phyloP scores from a whole-genome alignment of 92 coral and sea anemone genomes.

The Epizoanthus fatuus region DNA sequence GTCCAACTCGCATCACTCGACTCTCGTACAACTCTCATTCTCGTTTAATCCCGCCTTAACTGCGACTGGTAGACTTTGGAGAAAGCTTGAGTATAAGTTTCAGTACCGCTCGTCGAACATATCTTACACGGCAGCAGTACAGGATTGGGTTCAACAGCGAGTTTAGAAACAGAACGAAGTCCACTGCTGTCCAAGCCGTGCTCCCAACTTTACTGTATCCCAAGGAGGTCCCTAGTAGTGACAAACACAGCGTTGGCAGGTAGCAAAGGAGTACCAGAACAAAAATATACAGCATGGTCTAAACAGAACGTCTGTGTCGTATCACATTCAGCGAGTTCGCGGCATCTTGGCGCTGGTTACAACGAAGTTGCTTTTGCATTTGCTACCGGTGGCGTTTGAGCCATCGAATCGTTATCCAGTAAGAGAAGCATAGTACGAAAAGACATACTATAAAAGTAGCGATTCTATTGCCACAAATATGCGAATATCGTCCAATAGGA shows the following conservation, averaged over 20 bases:
- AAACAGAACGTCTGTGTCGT: constrained; percentile 8
- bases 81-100: constrained; percentile 1
- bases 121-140: constrained; percentile 15
- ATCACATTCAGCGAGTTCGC: not conserved
- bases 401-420: constrained; percentile 26
- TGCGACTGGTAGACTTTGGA: not conserved
- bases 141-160: not conserved
- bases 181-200: constrained; percentile 14
- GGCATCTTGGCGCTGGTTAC: not conserved
- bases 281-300: constrained; percentile 16
- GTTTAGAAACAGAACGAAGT: constrained; percentile 30
- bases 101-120: constrained; percentile 1
- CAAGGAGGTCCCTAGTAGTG: not conserved
- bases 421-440: constrained; percentile 5
- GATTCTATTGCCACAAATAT: constrained; percentile 25
- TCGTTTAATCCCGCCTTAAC: no score
- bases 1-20: no score
- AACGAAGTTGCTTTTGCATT: not conserved
- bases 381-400: constrained; percentile 1
- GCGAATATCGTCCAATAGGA: constrained; percentile 21
- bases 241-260: constrained; percentile 6
- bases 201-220: not conserved
- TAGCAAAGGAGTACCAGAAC: constrained; percentile 14
- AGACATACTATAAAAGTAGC: constrained; percentile 17
- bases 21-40: no score